phyloP scores from a whole-genome alignment of 2,797 vertebrate genomes.

The Botia almorhae region DNA sequence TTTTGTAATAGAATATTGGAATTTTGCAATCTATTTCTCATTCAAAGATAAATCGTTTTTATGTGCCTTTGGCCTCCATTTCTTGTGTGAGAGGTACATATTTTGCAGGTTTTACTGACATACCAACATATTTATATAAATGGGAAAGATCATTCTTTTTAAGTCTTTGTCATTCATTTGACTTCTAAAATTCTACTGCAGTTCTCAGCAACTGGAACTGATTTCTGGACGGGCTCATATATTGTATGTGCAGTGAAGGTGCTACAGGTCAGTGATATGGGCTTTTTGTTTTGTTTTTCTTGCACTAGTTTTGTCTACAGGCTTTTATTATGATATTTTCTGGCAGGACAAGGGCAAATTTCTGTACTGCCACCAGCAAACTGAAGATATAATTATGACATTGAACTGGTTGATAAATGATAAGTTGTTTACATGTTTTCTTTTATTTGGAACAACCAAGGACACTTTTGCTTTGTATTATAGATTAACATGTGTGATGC shows the following conservation, averaged over 20 bases:
- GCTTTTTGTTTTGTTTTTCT: neutral
- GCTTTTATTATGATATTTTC: constrained; percentile 19
- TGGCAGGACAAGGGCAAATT: constrained; percentile 15
- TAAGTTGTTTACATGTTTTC: constrained; percentile 32
- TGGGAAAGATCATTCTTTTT: neutral
- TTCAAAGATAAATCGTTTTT: neutral
- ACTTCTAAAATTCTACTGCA: neutral
- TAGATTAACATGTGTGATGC: neutral
- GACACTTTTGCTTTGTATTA: neutral
- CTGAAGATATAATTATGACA: constrained; percentile 2
- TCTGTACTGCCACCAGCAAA: constrained; percentile 20
- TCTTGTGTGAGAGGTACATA: neutral
- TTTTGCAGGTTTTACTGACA: neutral
- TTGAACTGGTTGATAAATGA: constrained; percentile 17
- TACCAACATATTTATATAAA: neutral
- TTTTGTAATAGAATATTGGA: neutral
- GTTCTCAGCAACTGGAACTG: neutral
- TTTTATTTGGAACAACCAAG: neutral
- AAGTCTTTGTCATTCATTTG: constrained; percentile 13
- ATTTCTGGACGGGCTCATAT: constrained; percentile 1
- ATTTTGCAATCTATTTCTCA: neutral
- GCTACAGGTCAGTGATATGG: neutral
- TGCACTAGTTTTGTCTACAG: neutral
- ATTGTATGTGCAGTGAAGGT: neutral
- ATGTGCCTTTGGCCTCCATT: neutral